phyloP scores from a whole-genome alignment of 2,888 invertebrate genomes.

The Drosophila pseudotakahashii region DNA sequence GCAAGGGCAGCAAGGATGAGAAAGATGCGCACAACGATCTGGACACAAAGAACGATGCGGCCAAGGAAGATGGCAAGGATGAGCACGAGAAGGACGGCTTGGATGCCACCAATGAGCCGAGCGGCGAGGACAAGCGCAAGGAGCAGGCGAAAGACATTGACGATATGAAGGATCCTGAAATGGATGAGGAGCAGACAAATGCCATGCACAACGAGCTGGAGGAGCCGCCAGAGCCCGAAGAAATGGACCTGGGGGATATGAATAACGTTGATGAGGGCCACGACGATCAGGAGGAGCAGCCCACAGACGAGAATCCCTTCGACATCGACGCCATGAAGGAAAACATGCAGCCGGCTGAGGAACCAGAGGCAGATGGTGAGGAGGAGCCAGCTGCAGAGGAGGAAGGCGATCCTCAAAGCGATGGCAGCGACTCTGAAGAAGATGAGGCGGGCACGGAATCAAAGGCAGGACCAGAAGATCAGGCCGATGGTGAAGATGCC shows the following conservation, averaged over 20 bases:
- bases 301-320: constrained; percentile 91
- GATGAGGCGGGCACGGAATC: constrained; percentile 81
- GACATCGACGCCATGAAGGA: constrained; percentile 93
- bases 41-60: constrained; percentile 85
- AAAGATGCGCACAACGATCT: constrained; percentile 86
- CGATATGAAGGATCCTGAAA: constrained; percentile 92
- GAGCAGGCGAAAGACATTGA: constrained; percentile 89
- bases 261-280: constrained; percentile 91
- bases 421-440: constrained; percentile 85
- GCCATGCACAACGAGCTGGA: constrained; percentile 92
- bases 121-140: constrained; percentile 80
- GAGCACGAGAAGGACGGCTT: constrained; percentile 85
- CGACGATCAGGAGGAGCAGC: constrained; percentile 86
- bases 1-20: constrained; percentile 91
- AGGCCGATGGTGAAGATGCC: constrained; percentile 84
- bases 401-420: constrained; percentile 85
- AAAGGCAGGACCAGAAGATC: constrained; percentile 77
- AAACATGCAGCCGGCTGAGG: constrained; percentile 82
- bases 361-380: constrained; percentile 71
- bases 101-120: constrained; percentile 82
- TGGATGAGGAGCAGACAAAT: constrained; percentile 91
- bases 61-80: constrained; percentile 85
- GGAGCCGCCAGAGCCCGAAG: constrained; percentile 92
- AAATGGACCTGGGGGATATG: constrained; percentile 94
- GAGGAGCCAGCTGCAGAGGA: constrained; percentile 84